Conservation (phyloP, 2,113 vertebrate species). For the Nyctibius bracteatus region DNA sequence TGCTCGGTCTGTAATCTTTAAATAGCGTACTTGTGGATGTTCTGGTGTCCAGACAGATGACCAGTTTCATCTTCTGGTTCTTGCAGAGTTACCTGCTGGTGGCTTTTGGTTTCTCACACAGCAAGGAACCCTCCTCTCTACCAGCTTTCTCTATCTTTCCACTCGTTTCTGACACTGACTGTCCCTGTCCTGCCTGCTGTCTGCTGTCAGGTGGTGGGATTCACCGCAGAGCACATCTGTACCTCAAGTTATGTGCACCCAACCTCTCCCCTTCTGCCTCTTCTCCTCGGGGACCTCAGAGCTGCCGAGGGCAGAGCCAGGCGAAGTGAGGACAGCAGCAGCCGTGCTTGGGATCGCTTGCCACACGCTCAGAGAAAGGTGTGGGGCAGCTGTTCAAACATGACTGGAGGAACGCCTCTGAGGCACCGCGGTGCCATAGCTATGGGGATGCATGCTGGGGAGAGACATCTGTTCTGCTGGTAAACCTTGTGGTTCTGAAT, state of each 20-base stretch:
- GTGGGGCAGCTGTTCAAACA: background rate
- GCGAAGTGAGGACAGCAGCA: background rate
- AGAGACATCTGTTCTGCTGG: background rate
- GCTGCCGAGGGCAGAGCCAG: background rate
- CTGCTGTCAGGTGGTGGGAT: background rate
- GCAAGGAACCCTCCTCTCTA: background rate
- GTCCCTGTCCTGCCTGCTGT: background rate
- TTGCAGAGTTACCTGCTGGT: background rate
- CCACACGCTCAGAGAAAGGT: accelerated
- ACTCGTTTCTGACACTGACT: background rate
- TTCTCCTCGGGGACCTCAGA: background rate
- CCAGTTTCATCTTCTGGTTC: background rate
- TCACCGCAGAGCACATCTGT: background rate
- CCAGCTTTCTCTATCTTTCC: background rate
- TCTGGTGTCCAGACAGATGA: background rate
- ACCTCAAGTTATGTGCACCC: background rate
- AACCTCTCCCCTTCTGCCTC: background rate
- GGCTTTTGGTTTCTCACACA: background rate
- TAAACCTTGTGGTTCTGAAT: background rate
- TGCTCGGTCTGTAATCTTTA: background rate
- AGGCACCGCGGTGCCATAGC: accelerated
- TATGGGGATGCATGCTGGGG: background rate
- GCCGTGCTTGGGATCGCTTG: accelerated
- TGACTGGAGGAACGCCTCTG: background rate
- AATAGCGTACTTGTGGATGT: background rate